phyloP scores from a whole-genome alignment of 2,113 vertebrate genomes.

The Nothocercus julius region DNA sequence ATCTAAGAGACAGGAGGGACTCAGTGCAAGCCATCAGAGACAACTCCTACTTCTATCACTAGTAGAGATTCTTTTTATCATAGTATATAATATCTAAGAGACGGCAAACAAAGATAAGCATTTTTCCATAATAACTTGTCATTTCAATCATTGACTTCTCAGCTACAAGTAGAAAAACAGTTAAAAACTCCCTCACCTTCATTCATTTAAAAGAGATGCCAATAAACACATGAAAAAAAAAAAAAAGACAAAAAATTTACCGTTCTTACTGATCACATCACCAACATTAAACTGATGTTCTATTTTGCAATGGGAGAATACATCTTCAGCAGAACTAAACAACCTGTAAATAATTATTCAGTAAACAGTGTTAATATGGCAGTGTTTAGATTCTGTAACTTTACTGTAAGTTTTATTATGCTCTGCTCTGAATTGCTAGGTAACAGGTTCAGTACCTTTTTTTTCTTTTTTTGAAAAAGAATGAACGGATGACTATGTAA shows the following conservation, averaged over 20 bases:
- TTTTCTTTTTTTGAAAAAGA: not conserved
- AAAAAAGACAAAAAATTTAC: conserved; percentile 65
- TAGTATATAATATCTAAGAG: not conserved
- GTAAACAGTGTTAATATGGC: accelerated
- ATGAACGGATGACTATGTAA: accelerated
- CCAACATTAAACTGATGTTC: conserved; percentile 84
- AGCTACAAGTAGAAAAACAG: accelerated
- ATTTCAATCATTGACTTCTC: not conserved
- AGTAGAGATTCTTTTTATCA: not conserved
- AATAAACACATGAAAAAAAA: not conserved
- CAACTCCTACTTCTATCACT: not conserved
- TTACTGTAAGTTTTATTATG: accelerated
- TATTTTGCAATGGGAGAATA: conserved; percentile 84
- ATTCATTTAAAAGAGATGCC: not conserved
- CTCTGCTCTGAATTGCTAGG: not conserved
- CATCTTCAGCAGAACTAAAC: conserved; percentile 80
- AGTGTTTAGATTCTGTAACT: not conserved
- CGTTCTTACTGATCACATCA: conserved; percentile 78
- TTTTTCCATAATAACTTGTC: not conserved
- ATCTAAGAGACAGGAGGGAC: accelerated
- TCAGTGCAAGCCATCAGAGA: not conserved
- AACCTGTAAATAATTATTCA: conserved; percentile 69
- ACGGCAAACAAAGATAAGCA: not conserved
- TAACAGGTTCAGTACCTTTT: accelerated
- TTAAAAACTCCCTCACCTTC: not conserved